phyloP scores from a whole-genome alignment of 2,797 vertebrate genomes.

The Ctenopoma multispine region DNA sequence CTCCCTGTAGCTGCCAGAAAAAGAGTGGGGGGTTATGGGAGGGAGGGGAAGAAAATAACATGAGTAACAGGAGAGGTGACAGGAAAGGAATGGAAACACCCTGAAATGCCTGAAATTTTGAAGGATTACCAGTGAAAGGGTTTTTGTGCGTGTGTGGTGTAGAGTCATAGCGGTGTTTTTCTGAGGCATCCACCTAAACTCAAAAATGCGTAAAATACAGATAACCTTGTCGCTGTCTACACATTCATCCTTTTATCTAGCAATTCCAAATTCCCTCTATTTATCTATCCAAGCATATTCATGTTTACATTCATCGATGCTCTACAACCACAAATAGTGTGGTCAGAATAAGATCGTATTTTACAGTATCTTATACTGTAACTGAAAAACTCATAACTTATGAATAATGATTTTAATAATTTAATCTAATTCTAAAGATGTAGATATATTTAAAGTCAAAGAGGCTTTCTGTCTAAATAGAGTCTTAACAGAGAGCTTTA shows the following conservation, averaged over 20 bases:
- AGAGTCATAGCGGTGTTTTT: conserved; percentile 19
- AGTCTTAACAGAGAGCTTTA: neutral
- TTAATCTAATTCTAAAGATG: neutral
- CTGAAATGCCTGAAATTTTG: conserved; percentile 60
- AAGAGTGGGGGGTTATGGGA: neutral
- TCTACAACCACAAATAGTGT: neutral
- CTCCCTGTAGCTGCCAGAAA: conserved; percentile 63
- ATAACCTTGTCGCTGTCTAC: conserved; percentile 23
- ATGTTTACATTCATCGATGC: neutral
- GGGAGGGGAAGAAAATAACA: conserved; percentile 49
- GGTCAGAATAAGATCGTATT: neutral
- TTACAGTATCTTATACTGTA: neutral
- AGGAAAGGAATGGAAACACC: conserved; percentile 59
- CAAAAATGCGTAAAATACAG: conserved; percentile 33
- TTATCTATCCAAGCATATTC: neutral
- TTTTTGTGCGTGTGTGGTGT: conserved; percentile 15
- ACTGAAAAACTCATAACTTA: conserved; percentile 1
- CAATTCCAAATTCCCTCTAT: neutral
- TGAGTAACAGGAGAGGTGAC: conserved; percentile 52
- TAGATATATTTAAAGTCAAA: neutral
- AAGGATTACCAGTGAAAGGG: conserved; percentile 51
- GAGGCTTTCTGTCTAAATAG: neutral
- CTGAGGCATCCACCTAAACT: conserved; percentile 16
- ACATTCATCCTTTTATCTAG: conserved; percentile 6
- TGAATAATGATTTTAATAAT: neutral